Conservation (phyloP, 2,888 invertebrate genomes). For the Crioceris asparagi region DNA sequence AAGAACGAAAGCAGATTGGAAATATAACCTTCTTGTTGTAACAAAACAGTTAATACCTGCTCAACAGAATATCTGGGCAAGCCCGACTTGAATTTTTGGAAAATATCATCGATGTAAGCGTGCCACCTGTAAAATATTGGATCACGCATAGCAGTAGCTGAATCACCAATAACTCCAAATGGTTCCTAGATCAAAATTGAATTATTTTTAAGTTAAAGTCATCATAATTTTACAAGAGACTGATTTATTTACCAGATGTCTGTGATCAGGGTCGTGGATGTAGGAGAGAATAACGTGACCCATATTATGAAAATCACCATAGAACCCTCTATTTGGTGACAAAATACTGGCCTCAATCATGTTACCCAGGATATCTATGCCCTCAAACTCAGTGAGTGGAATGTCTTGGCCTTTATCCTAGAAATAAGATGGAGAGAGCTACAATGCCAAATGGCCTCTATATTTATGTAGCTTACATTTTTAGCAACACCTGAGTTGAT, state of each 20-base stretch:
- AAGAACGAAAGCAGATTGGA: not conserved
- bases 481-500: constrained; percentile 53
- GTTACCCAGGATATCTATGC: constrained; percentile 71
- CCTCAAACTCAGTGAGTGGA: constrained; percentile 52
- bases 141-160: constrained; percentile 77
- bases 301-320: constrained; percentile 75
- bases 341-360: constrained; percentile 63
- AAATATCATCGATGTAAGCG: constrained; percentile 65
- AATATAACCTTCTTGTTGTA: not conserved
- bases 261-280: constrained; percentile 71
- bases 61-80: constrained; percentile 52
- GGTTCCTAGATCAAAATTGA: constrained; percentile 47
- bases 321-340: constrained; percentile 56
- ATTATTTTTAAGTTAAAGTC: not conserved
- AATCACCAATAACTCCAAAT: constrained; percentile 76
- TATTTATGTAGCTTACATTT: constrained; percentile 42
- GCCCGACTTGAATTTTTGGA: constrained; percentile 61
- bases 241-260: constrained; percentile 48
- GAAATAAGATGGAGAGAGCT: constrained; percentile 2
- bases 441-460: not conserved
- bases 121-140: constrained; percentile 83
- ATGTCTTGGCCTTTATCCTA: constrained; percentile 49
- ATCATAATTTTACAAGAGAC: not conserved
- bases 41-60: constrained; percentile 40
- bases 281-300: constrained; percentile 70